Conservation (phyloP, 2,888 invertebrate species). For the Aphodius sticticus region DNA sequence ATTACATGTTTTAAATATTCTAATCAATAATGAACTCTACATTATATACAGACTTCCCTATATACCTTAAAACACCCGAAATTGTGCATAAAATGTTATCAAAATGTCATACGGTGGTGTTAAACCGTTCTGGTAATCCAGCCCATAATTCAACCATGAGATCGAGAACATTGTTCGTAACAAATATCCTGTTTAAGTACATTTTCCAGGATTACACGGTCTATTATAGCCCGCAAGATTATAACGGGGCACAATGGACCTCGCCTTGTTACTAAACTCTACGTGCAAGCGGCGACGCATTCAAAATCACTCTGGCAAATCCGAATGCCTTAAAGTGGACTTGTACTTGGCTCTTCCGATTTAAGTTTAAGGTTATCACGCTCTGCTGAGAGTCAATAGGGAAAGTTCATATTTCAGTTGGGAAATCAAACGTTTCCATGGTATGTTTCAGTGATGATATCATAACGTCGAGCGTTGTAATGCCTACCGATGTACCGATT, state of each 20-base stretch:
- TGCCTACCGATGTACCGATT: too few species aligned
- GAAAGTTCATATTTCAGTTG: too few species aligned
- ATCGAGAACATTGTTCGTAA: conserved; percentile 4
- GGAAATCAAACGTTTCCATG: too few species aligned
- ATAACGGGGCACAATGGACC: background rate
- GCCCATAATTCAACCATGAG: background rate
- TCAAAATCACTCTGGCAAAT: background rate
- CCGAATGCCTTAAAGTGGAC: background rate
- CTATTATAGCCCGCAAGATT: background rate
- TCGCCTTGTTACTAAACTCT: background rate
- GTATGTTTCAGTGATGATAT: too few species aligned
- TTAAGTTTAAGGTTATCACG: background rate
- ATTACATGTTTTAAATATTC: too few species aligned
- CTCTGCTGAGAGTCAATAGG: too few species aligned
- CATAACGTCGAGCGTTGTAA: too few species aligned
- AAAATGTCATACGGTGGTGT: background rate
- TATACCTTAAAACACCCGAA: background rate
- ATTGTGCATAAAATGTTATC: background rate
- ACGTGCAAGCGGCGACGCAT: background rate
- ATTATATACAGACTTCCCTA: too few species aligned
- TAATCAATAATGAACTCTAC: too few species aligned
- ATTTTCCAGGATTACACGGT: background rate
- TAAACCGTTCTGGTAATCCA: background rate
- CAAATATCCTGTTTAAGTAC: background rate
- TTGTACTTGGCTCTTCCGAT: background rate